Evolutionary conservation across 2,888 invertebrate genomes (phyloP).

Genomic region (Agonopterix subpropinquella): DNA sequence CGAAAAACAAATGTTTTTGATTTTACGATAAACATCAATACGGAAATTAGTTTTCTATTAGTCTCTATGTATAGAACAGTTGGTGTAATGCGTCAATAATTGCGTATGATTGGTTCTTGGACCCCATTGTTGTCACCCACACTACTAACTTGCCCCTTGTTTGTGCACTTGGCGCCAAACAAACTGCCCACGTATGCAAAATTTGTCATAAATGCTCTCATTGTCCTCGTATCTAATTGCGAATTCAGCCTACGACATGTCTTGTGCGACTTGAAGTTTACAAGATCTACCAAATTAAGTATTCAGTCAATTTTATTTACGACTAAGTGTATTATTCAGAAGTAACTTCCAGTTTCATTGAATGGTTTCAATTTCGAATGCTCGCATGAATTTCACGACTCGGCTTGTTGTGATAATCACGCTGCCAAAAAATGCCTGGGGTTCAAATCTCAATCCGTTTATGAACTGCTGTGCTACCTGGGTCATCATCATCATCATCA

Average conservation of each 20-base stretch:
- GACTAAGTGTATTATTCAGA: too few species aligned
- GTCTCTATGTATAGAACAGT: slow-evolving; percentile 18
- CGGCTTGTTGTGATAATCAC: too few species aligned
- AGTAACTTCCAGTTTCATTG: too few species aligned
- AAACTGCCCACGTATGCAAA: slow-evolving; percentile 32
- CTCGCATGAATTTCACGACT: too few species aligned
- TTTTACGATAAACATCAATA: slow-evolving; percentile 8
- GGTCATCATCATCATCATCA: too few species aligned
- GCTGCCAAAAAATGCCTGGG: too few species aligned
- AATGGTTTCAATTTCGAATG: too few species aligned
- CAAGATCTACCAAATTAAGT: too few species aligned
- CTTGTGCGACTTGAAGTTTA: background rate
- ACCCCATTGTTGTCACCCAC: slow-evolving; percentile 43
- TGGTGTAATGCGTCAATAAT: slow-evolving; percentile 35
- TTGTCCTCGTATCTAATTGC: slow-evolving; percentile 39
- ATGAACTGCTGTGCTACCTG: too few species aligned
- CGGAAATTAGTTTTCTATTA: slow-evolving; percentile 7
- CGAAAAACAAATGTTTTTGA: too few species aligned
- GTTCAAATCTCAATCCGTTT: too few species aligned
- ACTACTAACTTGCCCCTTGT: slow-evolving; percentile 2
- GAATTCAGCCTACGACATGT: slow-evolving; percentile 26
- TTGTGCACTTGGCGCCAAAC: slow-evolving; percentile 37
- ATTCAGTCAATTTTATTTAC: too few species aligned
- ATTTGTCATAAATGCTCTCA: slow-evolving; percentile 33
- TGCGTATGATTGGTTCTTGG: slow-evolving; percentile 20